Evolutionary conservation across 2,888 invertebrate species (phyloP).

Genomic region (Calameuta filiformis): DNA sequence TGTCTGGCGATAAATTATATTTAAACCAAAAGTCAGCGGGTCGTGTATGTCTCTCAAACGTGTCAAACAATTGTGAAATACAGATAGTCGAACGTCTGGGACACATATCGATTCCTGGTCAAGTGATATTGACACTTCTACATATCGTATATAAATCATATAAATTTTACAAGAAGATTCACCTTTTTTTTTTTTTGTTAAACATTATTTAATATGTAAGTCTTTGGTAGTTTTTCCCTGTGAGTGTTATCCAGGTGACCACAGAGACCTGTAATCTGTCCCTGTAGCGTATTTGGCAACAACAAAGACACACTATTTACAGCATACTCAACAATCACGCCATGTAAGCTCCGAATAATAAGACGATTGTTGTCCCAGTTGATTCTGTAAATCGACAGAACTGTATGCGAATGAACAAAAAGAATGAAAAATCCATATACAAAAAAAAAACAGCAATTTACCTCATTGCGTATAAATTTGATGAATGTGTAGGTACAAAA

Average conservation of each 20-base stretch:
- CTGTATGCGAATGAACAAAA: slow-evolving; percentile 9
- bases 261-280: slow-evolving; percentile 43
- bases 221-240: slow-evolving; percentile 25
- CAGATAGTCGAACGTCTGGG: too few relatives aligned
- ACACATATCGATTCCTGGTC: too few relatives aligned
- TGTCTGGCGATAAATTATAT: too few relatives aligned
- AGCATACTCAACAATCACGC: slow-evolving; percentile 28
- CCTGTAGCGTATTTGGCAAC: slow-evolving; percentile 29
- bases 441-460: neutral
- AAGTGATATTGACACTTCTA: too few relatives aligned
- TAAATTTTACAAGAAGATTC: neutral
- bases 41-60: too few relatives aligned
- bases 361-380: slow-evolving; percentile 30
- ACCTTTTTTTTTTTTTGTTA: slow-evolving; percentile 18
- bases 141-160: too few relatives aligned
- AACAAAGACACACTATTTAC: slow-evolving; percentile 34
- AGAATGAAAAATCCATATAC: slow-evolving; percentile 7
- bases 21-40: too few relatives aligned
- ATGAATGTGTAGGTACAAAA: slow-evolving; percentile 20
- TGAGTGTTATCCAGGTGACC: slow-evolving; percentile 43
- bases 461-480: neutral
- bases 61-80: too few relatives aligned
- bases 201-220: slow-evolving; percentile 23
- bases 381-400: slow-evolving; percentile 30
- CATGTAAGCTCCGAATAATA: slow-evolving; percentile 24